A percentile compares a stretch with the other conserved stretches of the same genome.
These are phyloP conservation scores for Gracilinanus agilis DNA, from an alignment of 2,113 vertebrate genomes.

Conservation along the genomic window DNA sequence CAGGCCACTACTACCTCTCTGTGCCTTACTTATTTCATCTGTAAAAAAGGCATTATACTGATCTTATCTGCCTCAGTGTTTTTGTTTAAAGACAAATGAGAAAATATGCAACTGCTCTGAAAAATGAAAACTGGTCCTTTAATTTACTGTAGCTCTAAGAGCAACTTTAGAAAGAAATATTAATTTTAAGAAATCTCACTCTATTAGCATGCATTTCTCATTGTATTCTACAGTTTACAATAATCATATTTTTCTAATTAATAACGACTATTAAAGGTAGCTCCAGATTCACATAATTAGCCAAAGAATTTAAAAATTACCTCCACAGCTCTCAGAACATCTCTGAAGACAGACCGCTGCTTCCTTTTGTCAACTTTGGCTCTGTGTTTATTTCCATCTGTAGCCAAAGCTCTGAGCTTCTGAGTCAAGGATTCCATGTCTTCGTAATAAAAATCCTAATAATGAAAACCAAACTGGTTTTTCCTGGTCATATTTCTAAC, in stretches of 20 bases:
- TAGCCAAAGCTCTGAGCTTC: constrained; percentile 92
- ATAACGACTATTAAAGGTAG: background rate
- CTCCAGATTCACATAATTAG: background rate
- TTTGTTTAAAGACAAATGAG: background rate
- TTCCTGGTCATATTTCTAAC: background rate
- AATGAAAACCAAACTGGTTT: background rate
- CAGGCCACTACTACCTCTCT: background rate
- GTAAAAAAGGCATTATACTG: background rate
- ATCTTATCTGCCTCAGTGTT: background rate
- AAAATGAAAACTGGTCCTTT: background rate
- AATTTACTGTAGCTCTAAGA: background rate
- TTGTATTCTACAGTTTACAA: background rate
- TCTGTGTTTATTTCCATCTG: constrained; percentile 97
- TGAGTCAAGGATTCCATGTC: constrained; percentile 92
- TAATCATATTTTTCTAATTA: background rate
- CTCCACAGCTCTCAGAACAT: constrained; percentile 95
- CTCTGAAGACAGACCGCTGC: constrained; percentile 97
- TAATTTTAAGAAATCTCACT: background rate
- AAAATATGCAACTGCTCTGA: background rate
- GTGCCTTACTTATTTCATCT: background rate
- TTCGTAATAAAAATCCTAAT: constrained; percentile 94
- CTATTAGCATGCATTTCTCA: background rate
- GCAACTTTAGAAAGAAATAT: too few relatives aligned
- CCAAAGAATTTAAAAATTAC: constrained; percentile 78
- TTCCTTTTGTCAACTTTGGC: constrained; percentile 97